A percentile compares a stretch with the other conserved stretches of the same genome.
These are phyloP conservation scores for Labeo rohita DNA, from an alignment of 2,113 vertebrate genomes.

Conservation along the genomic window DNA sequence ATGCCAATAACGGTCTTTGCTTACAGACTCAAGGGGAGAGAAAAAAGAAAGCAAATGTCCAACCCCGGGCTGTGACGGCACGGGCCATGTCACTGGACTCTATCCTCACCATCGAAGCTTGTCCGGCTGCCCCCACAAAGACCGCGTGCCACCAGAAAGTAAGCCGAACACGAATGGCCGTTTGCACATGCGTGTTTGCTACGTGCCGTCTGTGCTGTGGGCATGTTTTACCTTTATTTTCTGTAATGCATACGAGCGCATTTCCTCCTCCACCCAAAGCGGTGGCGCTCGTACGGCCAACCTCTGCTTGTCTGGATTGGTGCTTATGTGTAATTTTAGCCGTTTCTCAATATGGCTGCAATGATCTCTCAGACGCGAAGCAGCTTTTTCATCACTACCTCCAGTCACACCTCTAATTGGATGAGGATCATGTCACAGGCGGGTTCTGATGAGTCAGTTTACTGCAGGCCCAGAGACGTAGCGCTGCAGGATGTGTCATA, in stretches of 20 bases:
- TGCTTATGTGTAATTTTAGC: neutral
- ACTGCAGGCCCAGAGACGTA: conserved; percentile 20
- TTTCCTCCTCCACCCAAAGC: neutral
- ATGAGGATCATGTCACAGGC: conserved; percentile 34
- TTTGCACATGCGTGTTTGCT: conserved; percentile 8
- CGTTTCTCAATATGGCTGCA: conserved; percentile 21
- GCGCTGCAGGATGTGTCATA: conserved; percentile 25
- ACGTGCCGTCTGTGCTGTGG: neutral
- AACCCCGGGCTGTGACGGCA: conserved; percentile 97
- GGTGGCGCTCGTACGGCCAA: neutral
- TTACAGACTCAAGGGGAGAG: conserved; percentile 94
- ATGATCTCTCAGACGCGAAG: conserved; percentile 39
- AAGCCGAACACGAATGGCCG: conserved; percentile 70
- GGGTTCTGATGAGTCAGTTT: conserved; percentile 32
- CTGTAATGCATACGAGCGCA: neutral
- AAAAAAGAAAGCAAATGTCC: conserved; percentile 99
- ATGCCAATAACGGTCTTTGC: conserved; percentile 17
- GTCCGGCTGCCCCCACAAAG: conserved; percentile 99
- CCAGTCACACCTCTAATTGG: conserved; percentile 38
- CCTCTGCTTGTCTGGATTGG: conserved; percentile 10
- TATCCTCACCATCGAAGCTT: conserved; percentile 99
- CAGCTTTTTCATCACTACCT: conserved; percentile 33
- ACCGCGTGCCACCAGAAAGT: conserved; percentile 99
- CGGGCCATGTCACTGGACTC: conserved; percentile 97
- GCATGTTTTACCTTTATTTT: conserved; percentile 16